Base-by-base conservation (phyloP, 2,113 vertebrate species). In the Uropsilus gracilis region DNA sequence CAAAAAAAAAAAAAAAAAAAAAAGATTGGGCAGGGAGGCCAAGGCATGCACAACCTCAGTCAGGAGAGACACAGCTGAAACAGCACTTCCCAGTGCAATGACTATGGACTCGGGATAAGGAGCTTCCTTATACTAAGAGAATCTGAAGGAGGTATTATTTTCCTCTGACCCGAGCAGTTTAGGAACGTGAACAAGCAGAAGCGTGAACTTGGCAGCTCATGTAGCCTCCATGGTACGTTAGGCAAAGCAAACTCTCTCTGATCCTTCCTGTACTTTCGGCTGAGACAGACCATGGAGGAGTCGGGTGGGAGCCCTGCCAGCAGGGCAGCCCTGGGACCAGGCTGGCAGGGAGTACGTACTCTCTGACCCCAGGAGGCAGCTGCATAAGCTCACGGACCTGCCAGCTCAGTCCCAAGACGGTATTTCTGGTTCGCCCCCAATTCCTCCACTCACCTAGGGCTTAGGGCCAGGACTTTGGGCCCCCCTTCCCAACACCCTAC, bases 281-380 rank as follows among this genome's bases (percentile, higher is more conserved):
- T 81, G 81, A 90, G 83, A 88, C 63, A 72, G 69, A 95, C 28
- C 76, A 48, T 3, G 63, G 48, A 91, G 63, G 48, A 91, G 80
- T 64, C 10, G 13, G 24, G 57, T 2, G n/a, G 75, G 50, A 83
- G 50, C 71, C 37, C 66, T 37, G 78, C 95, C 95, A 93, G 71
- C 34, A 86, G 61, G 91, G 69, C 96, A 80, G 92, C 80, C 91
- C 84, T 30, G 0, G 89, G 92, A 94, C 80, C 72, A 28, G 78
- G 84, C 68, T 72, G 34, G 89, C 57, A 61, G 57, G 55, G 68
- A 46, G 44, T 24, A 16, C 1, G 13, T 34, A 95, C 95, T 68
- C 93, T 81, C 80, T 94, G 91, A 97, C 96, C 94, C 91, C 37
- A 46, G 20, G 53, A 90, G 55, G 81, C 84, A 80, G 57, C 68